Evolutionary conservation across 1,140 invertebrate species (phyloP).

Genomic region (Eriocheir sinensis): DNA sequence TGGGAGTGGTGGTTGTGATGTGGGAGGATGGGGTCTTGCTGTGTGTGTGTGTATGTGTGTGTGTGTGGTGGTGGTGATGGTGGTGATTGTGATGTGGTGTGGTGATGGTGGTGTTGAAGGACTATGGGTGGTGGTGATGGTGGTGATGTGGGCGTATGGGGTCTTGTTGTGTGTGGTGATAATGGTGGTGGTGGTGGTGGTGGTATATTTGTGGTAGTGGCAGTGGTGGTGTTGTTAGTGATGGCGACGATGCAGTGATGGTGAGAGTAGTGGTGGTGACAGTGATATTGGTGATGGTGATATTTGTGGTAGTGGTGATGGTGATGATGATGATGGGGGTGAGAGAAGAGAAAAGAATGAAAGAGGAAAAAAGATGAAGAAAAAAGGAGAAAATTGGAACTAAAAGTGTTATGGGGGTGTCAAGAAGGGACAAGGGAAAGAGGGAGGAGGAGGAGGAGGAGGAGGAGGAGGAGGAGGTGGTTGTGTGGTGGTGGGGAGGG

Average conservation of each 20-base stretch:
- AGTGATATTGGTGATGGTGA: too few species aligned
- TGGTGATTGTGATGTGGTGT: background rate
- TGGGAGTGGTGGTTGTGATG: background rate
- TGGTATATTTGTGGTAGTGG: too few species aligned
- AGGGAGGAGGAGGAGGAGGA: background rate
- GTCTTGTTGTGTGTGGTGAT: background rate
- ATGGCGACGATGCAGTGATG: too few species aligned
- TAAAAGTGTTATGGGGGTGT: too few species aligned
- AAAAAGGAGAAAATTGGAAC: background rate
- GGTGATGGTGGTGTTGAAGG: background rate
- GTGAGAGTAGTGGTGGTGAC: too few species aligned
- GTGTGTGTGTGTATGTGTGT: background rate
- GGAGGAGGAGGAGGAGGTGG: too few species aligned
- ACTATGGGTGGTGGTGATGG: background rate
- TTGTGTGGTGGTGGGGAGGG: too few species aligned
- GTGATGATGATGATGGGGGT: too few species aligned
- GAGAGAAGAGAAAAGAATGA: too few species aligned
- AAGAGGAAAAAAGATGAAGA: background rate
- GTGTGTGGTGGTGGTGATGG: background rate
- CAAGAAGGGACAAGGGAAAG: too few species aligned
- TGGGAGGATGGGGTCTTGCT: background rate
- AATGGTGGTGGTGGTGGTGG: background rate
- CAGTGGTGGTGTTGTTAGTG: too few species aligned
- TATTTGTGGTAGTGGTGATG: too few species aligned
- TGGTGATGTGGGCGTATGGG: background rate